Conservation (phyloP, 2,113 vertebrate species). For the Muntiacus muntjak region DNA sequence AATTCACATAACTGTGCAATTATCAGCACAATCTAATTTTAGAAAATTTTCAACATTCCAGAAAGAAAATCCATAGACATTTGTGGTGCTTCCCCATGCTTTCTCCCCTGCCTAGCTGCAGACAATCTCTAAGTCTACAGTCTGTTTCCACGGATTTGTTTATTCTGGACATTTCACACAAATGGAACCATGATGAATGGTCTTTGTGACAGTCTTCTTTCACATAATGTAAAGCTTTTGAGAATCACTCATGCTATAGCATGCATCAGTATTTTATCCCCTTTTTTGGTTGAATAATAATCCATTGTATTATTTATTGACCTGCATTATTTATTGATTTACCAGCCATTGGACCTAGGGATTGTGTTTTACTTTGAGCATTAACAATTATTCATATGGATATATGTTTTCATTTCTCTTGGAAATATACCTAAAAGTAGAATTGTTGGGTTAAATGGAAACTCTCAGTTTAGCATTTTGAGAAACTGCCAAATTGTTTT, state of each 20-base stretch:
- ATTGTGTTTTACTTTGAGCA: not conserved
- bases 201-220: not conserved
- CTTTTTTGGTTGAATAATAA: not conserved
- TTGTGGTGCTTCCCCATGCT: not conserved
- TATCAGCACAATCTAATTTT: not conserved
- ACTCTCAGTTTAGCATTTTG: not conserved
- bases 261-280: not conserved
- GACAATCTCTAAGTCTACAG: not conserved
- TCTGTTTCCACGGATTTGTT: not conserved
- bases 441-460: not conserved
- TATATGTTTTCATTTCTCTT: slow-evolving; percentile 2
- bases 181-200: not conserved
- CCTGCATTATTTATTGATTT: not conserved
- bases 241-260: not conserved
- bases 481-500: not conserved
- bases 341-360: not conserved
- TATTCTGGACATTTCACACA: not conserved
- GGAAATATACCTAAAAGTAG: not conserved
- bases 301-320: too few species aligned
- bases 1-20: not conserved
- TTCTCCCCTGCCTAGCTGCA: not conserved
- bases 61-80: not conserved
- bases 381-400: not conserved
- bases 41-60: not conserved
- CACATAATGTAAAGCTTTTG: not conserved